Evolutionary conservation across 1,140 invertebrate species (phyloP), one percentile per base, ranked within the genome.

Genomic region (Apolygus lucorum): DNA sequence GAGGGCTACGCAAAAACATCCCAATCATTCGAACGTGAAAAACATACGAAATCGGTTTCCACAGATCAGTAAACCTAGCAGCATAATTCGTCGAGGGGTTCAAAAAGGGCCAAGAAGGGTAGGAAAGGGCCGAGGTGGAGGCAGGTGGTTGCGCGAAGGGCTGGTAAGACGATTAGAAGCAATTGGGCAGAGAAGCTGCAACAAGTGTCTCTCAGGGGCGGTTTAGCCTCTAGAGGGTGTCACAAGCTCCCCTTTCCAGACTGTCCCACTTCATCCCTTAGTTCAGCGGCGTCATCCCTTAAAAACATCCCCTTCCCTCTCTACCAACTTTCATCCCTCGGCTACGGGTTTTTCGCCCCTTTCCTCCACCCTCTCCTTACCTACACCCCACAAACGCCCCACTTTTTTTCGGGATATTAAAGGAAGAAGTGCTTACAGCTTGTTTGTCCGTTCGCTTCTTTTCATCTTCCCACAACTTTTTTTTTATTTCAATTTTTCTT

Each of bases 151-250:
- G 54, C 11, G 11, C 8, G 54, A 42, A 21, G 13, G 54, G 54
- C 8, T 49, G 34, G 54, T 66, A 34, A 66, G 64, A 66, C 64
- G 64, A 66, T 66, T 66, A 66, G 64, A 66, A 66, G 64, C 64
- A 34, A 66, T 66, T 66, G 64, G 64, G 64, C 64, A 66, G 64
- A 66, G 64, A 26, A 66, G 27, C 27, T 28, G 64, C 64, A 66
- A 66, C 64, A 66, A 66, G 64, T 66, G 64, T 66, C 64, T 66
- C 64, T 66, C 2, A 14, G 64, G 64, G 27, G 64, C 25, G 27
- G 63, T 64, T 26, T 13, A 28, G 28, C 27, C 28, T 17, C 17
- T n/a, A 34, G 64, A 34, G 64, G 27, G 29, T 29, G 64, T 66
- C 54, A 59, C 54, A 59, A 24, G 13, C 22, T 59, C 22, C 54